These are phyloP conservation scores for Karalla daura DNA, from an alignment of 2,797 vertebrate genomes.

Conservation along the genomic window DNA sequence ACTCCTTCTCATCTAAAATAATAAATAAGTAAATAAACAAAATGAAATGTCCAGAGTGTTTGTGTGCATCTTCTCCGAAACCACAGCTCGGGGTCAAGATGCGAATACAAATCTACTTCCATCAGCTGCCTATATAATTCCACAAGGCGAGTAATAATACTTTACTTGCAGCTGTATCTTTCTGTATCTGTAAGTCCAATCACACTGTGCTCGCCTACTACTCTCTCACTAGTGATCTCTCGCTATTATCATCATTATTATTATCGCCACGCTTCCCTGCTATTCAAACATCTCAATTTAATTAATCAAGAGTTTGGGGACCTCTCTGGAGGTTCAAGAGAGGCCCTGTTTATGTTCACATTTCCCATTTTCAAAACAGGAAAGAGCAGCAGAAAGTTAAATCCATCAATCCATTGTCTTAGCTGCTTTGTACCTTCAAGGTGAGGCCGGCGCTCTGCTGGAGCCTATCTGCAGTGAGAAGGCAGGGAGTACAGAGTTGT, in stretches of 20 bases:
- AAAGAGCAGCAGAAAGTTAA: too few species aligned
- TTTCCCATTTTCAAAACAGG: too few species aligned
- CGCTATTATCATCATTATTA: background rate
- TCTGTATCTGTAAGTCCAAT: background rate
- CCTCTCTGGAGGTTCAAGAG: background rate
- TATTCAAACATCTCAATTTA: conserved; percentile 2
- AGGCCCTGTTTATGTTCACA: background rate
- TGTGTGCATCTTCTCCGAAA: too few species aligned
- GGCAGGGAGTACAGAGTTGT: too few species aligned
- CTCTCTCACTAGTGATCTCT: background rate
- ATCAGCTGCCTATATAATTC: too few species aligned
- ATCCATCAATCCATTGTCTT: too few species aligned
- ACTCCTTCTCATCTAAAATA: background rate
- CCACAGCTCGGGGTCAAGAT: too few species aligned
- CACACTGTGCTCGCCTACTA: background rate
- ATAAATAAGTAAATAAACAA: background rate
- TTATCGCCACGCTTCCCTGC: background rate
- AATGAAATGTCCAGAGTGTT: background rate
- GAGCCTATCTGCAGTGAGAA: too few species aligned
- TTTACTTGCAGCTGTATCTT: background rate
- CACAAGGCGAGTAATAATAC: background rate
- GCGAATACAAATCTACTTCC: too few species aligned
- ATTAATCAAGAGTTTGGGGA: conserved; percentile 1
- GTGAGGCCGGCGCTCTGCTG: too few species aligned
- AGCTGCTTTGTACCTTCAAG: too few species aligned